Percentiles rank a stretch among this genome's conserved stretches.
Evolutionary conservation across 2,797 vertebrate species (phyloP).

Genomic region (Falco berigora): DNA sequence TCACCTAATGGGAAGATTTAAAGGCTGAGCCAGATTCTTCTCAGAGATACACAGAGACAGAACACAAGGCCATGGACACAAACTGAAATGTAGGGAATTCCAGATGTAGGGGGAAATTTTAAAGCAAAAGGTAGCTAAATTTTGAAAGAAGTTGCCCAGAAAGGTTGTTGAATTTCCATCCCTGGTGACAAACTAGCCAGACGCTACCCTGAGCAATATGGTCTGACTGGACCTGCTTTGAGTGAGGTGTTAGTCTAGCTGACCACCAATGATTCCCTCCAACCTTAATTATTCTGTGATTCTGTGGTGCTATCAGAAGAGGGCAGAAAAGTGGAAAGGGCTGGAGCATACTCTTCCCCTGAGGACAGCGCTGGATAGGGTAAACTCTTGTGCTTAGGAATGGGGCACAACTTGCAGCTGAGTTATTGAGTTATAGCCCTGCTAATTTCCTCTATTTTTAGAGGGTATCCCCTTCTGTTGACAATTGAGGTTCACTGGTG

Average conservation of each 20-base stretch:
- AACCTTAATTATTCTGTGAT: not conserved
- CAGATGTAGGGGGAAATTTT: not conserved
- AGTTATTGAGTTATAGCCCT: not conserved
- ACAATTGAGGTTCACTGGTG: not conserved
- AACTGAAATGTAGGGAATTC: not conserved
- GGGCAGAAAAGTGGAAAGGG: not conserved
- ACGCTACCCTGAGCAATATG: not conserved
- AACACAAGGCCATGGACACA: not conserved
- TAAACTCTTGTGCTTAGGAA: not conserved
- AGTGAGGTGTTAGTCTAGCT: not conserved
- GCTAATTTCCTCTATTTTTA: not conserved
- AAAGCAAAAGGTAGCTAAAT: not conserved
- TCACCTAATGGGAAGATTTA: not conserved
- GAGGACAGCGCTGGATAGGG: not conserved
- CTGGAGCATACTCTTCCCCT: not conserved
- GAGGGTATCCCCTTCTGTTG: not conserved
- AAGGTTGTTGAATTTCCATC: not conserved
- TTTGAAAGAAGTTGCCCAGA: not conserved
- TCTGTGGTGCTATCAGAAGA: not conserved
- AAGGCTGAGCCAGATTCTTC: not conserved
- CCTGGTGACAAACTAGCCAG: not conserved
- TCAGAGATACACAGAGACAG: not conserved
- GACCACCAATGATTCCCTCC: not conserved
- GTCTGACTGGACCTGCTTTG: not conserved
- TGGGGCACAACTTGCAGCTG: accelerated